Base-by-base conservation (phyloP, 1,140 invertebrate species). In the Stegodyphus mimosarum region DNA sequence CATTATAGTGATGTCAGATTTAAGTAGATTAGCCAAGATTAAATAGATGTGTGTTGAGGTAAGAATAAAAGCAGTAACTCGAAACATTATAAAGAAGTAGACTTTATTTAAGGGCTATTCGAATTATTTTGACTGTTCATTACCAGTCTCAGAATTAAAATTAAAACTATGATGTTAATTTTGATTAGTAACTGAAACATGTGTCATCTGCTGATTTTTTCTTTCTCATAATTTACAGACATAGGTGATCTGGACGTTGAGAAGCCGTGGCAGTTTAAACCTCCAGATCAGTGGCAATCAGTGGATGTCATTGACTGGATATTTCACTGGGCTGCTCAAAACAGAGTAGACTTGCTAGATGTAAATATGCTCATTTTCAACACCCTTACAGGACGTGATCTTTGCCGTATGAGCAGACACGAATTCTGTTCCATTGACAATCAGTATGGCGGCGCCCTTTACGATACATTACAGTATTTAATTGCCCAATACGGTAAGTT, bases 241-340 rank as follows among this genome's bases (percentile, higher is more conserved):
- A 83, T 83, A n/a, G 80, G 71, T n/a, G 80, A 83, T 2, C 18
- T 83, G 49, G 80, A 83, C 7, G 71, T 67, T 7, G 80, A 83
- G 17, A 83, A 83, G 13, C 55, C 80, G 7, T 83, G 80, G 80
- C 80, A 83, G 33, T 83, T 74, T 49, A 83, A 83, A 53, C 3
- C 80, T 53, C 80, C 72, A n/a, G 80, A 83, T 4, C 80, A 83
- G 50, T 83, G 80, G 80, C 80, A 74, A 18, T 83, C 80, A n/a
- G 51, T 9, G 15, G 80, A 83, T 33, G 80, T 83, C 2, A 83
- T 83, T 7, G 80, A 83, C 11, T 83, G 80, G 80, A 75, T 83
- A 52, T 83, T 83, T 48, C 72, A 83, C 53, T 83, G 80, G 80
- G 80, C 80, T 10, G 18, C 71, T 13, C 80, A 83, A 53, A 83